These are phyloP conservation scores for Lymantria dispar DNA, from an alignment of 2,888 invertebrate genomes.

Conservation along the genomic window DNA sequence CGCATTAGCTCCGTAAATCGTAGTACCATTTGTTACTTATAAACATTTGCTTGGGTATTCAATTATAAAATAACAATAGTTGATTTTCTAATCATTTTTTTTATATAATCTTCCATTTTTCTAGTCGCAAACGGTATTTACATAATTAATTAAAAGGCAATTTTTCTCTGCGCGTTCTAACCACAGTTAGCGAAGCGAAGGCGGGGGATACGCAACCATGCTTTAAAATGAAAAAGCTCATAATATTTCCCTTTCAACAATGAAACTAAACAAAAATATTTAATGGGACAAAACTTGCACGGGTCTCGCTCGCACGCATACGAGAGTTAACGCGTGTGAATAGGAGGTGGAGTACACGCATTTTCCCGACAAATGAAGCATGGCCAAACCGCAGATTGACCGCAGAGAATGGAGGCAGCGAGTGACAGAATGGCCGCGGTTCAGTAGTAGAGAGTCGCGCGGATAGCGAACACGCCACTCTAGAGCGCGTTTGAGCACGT, in stretches of 20 bases:
- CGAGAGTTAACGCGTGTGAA: slow-evolving; percentile 38
- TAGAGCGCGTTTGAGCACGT: slow-evolving; percentile 13
- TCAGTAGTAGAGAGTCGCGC: slow-evolving; percentile 76
- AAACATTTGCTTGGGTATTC: slow-evolving; percentile 17
- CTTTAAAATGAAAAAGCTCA: slow-evolving; percentile 72
- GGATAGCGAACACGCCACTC: slow-evolving; percentile 65
- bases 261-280: slow-evolving; percentile 77
- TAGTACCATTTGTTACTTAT: slow-evolving; percentile 35
- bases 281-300: slow-evolving; percentile 71
- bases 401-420: slow-evolving; percentile 82
- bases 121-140: no score
- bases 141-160: slow-evolving; percentile 14
- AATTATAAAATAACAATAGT: slow-evolving; percentile 5
- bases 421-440: slow-evolving; percentile 81
- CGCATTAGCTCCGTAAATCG: slow-evolving; percentile 48
- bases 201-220: slow-evolving; percentile 55
- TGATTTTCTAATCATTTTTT: neutral
- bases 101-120: no score
- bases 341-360: slow-evolving; percentile 60
- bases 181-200: slow-evolving; percentile 42
- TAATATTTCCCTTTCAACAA: slow-evolving; percentile 77
- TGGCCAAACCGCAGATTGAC: slow-evolving; percentile 83
- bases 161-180: slow-evolving; percentile 47
- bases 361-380: slow-evolving; percentile 83
- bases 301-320: slow-evolving; percentile 54